phyloP scores from a whole-genome alignment of 2,113 vertebrate genomes.

The Porphyrio hochstetteri region DNA sequence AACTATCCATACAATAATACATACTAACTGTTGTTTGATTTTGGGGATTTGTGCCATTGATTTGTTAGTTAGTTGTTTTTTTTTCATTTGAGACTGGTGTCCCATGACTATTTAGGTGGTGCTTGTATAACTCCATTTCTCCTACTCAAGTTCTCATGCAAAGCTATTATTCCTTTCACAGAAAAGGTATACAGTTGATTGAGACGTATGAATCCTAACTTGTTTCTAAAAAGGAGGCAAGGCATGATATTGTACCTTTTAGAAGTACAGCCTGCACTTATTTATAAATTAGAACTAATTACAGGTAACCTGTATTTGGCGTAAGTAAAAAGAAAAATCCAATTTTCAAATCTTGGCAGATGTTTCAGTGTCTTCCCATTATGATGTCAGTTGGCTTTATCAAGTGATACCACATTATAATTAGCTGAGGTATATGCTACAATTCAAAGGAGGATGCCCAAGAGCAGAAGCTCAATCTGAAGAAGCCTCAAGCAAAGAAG shows the following conservation, averaged over 20 bases:
- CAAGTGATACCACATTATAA: slow-evolving; percentile 70
- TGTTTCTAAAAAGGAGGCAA: slow-evolving; percentile 47
- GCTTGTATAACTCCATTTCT: slow-evolving; percentile 3
- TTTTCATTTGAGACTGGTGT: not conserved
- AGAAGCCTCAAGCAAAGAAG: slow-evolving; percentile 59
- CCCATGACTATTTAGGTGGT: not conserved
- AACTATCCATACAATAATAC: not conserved
- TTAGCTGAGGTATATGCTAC: slow-evolving; percentile 62
- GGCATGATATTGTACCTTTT: slow-evolving; percentile 54
- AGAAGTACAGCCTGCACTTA: slow-evolving; percentile 70
- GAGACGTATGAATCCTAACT: slow-evolving; percentile 27
- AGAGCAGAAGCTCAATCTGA: slow-evolving; percentile 52
- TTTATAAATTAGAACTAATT: slow-evolving; percentile 80
- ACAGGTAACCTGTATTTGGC: slow-evolving; percentile 74
- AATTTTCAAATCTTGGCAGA: slow-evolving; percentile 68
- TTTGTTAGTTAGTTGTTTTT: not conserved
- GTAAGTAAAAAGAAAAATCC: slow-evolving; percentile 44
- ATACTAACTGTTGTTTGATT: not conserved
- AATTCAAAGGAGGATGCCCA: slow-evolving; percentile 58
- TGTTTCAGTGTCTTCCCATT: slow-evolving; percentile 51
- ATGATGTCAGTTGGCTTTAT: slow-evolving; percentile 75
- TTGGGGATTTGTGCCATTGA: not conserved
- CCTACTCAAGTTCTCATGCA: not conserved
- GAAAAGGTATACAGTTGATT: not conserved
- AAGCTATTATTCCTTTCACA: slow-evolving; percentile 5